Base-by-base conservation (phyloP, 2,888 invertebrate species). In the Buathra laborator region DNA sequence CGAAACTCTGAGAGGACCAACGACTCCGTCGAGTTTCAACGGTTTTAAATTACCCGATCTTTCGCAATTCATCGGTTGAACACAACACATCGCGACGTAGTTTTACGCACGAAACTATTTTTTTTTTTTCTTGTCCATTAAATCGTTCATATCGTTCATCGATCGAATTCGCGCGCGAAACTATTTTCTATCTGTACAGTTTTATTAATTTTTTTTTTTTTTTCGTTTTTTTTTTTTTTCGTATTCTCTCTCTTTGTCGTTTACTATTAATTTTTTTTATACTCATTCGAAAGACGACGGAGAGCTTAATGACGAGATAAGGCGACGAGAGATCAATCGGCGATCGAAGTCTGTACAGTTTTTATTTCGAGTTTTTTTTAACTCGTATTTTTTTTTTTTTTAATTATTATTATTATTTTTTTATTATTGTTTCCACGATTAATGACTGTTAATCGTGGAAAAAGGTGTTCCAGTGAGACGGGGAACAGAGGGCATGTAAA, bases 21-120 rank as follows among this genome's bases (percentile, higher is more conserved):
- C 90, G 1, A 89, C 90, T 59, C 90, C 93, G 12, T 62, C 94
- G 3, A 92, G 95, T 76, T 95, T 95, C 89, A 94, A 94, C 71
- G 96, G 96, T 89, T 96, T 97, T 94, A 97, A 97, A 93, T 95
- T 97, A 91, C 97, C 97, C 0, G 97, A 97, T 94, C 94, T 97
- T 74, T 95, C 97, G 85, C 96, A 96, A 14, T 97, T 96, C 92
- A 95, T 97, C 86, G 95, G 95, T 83, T 95, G 95, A 94, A 94
- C 14, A 12, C 14, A 12, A 32, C 7, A 14, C 29, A 9, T 10
- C n/a, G 24, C 24, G 24, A 24, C 24, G 24, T 24, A 24, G 24
- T 24, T 3, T 24, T 24, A 24, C 24, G 24, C 24, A 56, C 56
- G 24, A 24, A 19, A 53, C 19, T 9, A 14, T 53, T 19, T 19